phyloP scores from a whole-genome alignment of 2,113 vertebrate genomes.

The Leucoraja erinaceus region DNA sequence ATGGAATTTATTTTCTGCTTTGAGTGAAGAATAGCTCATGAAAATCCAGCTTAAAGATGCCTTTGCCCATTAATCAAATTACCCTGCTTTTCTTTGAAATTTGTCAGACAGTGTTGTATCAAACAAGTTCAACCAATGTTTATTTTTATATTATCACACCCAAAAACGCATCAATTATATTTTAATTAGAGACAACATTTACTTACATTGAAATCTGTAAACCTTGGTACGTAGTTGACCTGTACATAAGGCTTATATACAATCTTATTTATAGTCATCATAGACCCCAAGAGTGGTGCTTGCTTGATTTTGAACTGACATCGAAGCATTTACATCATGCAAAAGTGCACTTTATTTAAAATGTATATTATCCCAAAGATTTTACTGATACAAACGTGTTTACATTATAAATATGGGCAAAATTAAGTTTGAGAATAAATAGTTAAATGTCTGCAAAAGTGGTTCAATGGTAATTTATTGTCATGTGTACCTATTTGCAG shows the following conservation, averaged over 20 bases:
- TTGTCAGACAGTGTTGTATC: neutral
- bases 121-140: neutral
- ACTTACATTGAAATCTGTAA: neutral
- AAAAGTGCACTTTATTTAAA: neutral
- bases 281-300: neutral
- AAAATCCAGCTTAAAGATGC: conserved; percentile 30
- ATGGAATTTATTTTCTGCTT: conserved; percentile 29
- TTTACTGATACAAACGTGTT: neutral
- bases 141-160: neutral
- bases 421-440: neutral
- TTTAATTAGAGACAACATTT: neutral
- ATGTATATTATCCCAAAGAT: neutral
- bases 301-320: neutral
- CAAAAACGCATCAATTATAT: neutral
- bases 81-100: neutral
- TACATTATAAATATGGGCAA: neutral
- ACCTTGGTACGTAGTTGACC: neutral
- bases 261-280: neutral
- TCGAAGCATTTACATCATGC: neutral
- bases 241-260: too few species aligned
- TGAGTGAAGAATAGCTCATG: conserved; percentile 29
- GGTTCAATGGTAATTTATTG: neutral
- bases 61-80: conserved; percentile 19
- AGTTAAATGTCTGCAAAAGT: neutral
- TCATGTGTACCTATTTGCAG: neutral